phyloP scores from a whole-genome alignment of 2,113 vertebrate genomes.

The Sakesphorus luctuosus region DNA sequence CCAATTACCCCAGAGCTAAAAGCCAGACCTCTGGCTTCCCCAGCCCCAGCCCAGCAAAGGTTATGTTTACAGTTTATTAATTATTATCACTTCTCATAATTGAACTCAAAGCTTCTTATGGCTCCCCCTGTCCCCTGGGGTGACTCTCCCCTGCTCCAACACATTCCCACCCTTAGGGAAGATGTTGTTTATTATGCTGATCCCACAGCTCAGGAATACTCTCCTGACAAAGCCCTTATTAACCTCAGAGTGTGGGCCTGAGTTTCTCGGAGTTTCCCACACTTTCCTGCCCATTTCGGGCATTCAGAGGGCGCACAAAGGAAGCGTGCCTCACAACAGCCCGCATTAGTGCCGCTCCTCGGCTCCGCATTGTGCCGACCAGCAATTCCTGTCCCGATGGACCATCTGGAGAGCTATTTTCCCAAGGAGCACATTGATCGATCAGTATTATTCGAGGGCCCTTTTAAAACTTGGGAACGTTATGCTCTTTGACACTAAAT shows the following conservation, averaged over 20 bases:
- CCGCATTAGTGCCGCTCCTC: constrained; percentile 86
- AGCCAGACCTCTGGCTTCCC: not conserved
- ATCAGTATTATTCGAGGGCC: constrained; percentile 53
- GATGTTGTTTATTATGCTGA: constrained; percentile 67
- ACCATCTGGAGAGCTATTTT: constrained; percentile 86
- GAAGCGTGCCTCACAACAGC: constrained; percentile 93
- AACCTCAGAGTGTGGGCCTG: constrained; percentile 82
- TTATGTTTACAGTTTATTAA: constrained; percentile 58
- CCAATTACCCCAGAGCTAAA: not conserved
- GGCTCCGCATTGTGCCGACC: constrained; percentile 78
- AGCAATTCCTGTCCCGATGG: constrained; percentile 68
- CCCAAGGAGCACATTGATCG: constrained; percentile 73
- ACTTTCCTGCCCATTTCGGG: constrained; percentile 82
- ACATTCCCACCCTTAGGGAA: constrained; percentile 54
- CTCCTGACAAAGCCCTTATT: constrained; percentile 70
- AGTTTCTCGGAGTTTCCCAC: constrained; percentile 87
- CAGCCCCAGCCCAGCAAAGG: not conserved
- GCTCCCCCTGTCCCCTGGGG: not conserved
- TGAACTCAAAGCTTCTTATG: not conserved
- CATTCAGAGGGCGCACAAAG: constrained; percentile 80
- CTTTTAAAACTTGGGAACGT: constrained; percentile 71
- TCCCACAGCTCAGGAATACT: constrained; percentile 58
- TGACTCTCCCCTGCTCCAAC: constrained; percentile 24
- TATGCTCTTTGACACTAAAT: constrained; percentile 74
- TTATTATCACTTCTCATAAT: constrained; percentile 55